Evolutionary conservation across 2,113 vertebrate genomes (phyloP).

Genomic region (Gallinago media): DNA sequence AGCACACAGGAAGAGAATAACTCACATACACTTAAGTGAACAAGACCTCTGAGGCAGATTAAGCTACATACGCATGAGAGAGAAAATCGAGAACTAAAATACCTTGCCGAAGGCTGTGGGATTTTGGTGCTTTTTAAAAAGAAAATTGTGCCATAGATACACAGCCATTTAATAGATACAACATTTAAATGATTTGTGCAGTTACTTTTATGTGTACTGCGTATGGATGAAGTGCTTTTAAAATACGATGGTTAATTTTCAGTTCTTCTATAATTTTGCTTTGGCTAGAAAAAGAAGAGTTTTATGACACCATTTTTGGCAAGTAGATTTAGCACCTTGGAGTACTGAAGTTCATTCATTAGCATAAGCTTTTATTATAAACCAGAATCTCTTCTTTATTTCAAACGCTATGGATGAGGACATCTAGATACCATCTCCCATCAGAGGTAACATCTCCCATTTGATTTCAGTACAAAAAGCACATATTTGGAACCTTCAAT

Average conservation of each 20-base stretch:
- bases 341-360: constrained; percentile 32
- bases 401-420: background rate
- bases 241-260: background rate
- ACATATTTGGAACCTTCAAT: background rate
- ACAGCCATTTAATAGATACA: constrained; percentile 5
- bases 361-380: constrained; percentile 47
- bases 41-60: constrained; percentile 48
- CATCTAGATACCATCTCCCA: background rate
- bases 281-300: background rate
- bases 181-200: background rate
- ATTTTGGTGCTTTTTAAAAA: background rate
- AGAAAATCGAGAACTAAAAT: background rate
- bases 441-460: background rate
- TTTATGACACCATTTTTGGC: constrained; percentile 45
- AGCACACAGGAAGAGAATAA: background rate
- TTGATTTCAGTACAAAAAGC: background rate
- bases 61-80: background rate
- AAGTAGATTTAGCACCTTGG: constrained; percentile 35
- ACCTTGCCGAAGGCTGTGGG: background rate
- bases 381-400: background rate
- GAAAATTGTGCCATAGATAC: background rate
- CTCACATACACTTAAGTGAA: constrained; percentile 1
- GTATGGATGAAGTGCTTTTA: background rate
- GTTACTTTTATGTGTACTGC: background rate
- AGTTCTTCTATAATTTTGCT: constrained; percentile 27